phyloP scores from a whole-genome alignment of 1,140 invertebrate species.

The Brachionus calyciflorus region DNA sequence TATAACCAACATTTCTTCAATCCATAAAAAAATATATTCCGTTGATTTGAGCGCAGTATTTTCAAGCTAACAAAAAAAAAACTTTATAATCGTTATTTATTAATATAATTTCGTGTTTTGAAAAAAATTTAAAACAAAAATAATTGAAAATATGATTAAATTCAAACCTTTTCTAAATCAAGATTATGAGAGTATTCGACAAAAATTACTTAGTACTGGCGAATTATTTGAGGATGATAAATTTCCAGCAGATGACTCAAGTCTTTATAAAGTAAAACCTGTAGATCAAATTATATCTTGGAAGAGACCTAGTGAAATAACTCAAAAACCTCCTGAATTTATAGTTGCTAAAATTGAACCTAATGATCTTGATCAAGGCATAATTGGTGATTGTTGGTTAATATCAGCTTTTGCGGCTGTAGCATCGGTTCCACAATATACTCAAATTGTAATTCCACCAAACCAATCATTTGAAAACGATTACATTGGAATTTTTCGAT shows the following conservation, averaged over 20 bases:
- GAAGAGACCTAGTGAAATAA: constrained; percentile 60
- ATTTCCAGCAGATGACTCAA: constrained; percentile 65
- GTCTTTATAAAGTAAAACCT: constrained; percentile 63
- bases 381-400: constrained; percentile 50
- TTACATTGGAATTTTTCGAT: constrained; percentile 63
- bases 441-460: constrained; percentile 54
- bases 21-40: too few species aligned
- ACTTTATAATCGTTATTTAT: too few species aligned
- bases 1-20: too few species aligned
- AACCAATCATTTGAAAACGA: constrained; percentile 52
- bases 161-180: constrained; percentile 45
- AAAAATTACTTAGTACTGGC: constrained; percentile 61
- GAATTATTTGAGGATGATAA: constrained; percentile 70
- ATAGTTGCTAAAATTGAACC: constrained; percentile 50
- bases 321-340: constrained; percentile 49
- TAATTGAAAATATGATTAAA: constrained; percentile 16
- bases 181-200: constrained; percentile 51
- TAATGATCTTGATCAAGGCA: constrained; percentile 66
- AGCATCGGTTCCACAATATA: constrained; percentile 51
- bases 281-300: constrained; percentile 62
- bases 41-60: too few species aligned
- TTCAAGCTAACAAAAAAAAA: too few species aligned
- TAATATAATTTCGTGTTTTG: too few species aligned
- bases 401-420: constrained; percentile 53
- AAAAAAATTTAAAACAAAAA: too few species aligned